These are phyloP conservation scores for Phyllotreta cruciferae DNA, from an alignment of 2,888 invertebrate genomes.

Conservation along the genomic window DNA sequence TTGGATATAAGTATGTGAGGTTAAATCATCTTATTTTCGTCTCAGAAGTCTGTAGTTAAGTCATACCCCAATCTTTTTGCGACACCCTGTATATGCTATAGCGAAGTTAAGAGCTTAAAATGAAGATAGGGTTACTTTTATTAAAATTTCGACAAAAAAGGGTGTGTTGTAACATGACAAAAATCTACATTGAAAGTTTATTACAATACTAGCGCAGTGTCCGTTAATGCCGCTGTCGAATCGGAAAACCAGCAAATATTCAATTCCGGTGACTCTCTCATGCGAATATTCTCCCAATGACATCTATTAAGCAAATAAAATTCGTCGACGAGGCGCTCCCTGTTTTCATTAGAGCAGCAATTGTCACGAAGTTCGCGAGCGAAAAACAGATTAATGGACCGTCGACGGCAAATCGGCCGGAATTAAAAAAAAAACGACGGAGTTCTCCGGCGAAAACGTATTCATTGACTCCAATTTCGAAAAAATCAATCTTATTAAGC, in stretches of 20 bases:
- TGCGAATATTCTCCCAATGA: slow-evolving; percentile 24
- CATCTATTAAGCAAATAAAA: slow-evolving; percentile 31
- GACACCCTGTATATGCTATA: too few species aligned
- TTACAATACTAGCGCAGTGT: slow-evolving; percentile 15
- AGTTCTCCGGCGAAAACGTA: slow-evolving; percentile 20
- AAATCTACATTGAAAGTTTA: slow-evolving; percentile 18
- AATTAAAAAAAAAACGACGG: slow-evolving; percentile 26
- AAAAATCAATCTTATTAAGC: slow-evolving; percentile 25
- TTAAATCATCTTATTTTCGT: too few species aligned
- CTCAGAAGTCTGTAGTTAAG: too few species aligned
- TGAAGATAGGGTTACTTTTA: too few species aligned
- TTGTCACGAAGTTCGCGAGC: slow-evolving; percentile 30
- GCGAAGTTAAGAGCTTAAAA: too few species aligned
- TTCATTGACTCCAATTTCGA: slow-evolving; percentile 21
- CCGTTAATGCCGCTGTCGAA: slow-evolving; percentile 14
- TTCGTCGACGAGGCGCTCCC: slow-evolving; percentile 20
- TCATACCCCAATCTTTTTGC: too few species aligned
- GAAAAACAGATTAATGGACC: slow-evolving; percentile 30
- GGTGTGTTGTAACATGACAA: too few species aligned
- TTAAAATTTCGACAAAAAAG: too few species aligned
- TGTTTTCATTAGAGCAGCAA: slow-evolving; percentile 27
- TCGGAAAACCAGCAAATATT: slow-evolving; percentile 22
- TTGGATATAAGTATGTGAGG: too few species aligned
- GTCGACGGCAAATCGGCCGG: slow-evolving; percentile 24
- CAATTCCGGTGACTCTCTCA: slow-evolving; percentile 24